Evolutionary conservation across 2,797 vertebrate species (phyloP).

Genomic region (Prunella strophiata): DNA sequence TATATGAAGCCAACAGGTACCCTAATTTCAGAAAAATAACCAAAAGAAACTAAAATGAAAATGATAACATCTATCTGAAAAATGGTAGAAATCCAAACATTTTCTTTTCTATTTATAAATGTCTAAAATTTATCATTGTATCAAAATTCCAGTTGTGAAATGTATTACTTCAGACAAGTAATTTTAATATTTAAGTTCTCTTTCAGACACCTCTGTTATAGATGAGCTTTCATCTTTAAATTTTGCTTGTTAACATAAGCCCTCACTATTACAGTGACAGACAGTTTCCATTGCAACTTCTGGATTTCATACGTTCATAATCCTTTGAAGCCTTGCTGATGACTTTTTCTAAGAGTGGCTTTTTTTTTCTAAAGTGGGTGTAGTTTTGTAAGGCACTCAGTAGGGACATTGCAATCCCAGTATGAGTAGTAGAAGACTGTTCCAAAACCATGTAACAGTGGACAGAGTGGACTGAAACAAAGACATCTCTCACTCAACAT

Average conservation of each 20-base stretch:
- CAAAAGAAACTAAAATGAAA: background rate
- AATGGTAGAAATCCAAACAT: background rate
- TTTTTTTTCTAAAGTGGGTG: background rate
- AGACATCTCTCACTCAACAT: background rate
- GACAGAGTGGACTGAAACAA: background rate
- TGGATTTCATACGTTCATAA: background rate
- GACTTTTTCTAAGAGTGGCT: background rate
- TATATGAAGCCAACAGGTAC: background rate
- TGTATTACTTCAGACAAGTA: background rate
- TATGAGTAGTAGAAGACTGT: background rate
- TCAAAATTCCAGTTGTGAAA: background rate
- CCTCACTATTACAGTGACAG: background rate
- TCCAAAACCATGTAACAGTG: background rate
- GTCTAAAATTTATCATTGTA: background rate
- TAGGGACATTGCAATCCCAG: background rate
- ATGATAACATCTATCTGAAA: background rate
- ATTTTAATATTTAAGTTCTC: constrained; percentile 11
- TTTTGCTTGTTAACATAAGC: constrained; percentile 15
- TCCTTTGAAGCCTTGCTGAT: background rate
- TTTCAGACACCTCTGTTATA: background rate
- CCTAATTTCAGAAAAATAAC: background rate
- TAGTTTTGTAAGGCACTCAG: background rate
- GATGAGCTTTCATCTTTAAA: background rate
- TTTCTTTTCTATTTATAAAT: background rate
- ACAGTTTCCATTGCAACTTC: background rate